Evolutionary conservation across 2,113 vertebrate genomes (phyloP).

Genomic region (Galemys pyrenaicus): DNA sequence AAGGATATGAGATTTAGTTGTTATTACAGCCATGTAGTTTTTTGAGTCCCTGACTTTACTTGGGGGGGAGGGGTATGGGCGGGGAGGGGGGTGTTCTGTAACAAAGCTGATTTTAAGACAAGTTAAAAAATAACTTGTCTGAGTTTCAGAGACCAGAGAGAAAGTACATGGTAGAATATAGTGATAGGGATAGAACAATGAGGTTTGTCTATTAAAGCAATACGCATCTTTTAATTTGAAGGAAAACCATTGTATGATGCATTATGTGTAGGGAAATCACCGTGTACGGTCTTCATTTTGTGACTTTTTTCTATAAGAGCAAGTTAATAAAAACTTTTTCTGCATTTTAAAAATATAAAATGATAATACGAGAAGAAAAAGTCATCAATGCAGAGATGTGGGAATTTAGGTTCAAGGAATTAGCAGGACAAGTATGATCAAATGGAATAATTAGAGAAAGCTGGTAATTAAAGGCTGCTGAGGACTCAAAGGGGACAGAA

Average conservation of each 20-base stretch:
- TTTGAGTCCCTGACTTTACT: not conserved
- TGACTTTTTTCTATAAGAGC: not conserved
- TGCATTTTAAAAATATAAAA: constrained; percentile 7
- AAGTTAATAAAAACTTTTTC: not conserved
- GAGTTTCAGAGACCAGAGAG: not conserved
- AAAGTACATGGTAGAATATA: not conserved
- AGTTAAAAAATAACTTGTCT: not conserved
- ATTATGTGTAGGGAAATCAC: not conserved
- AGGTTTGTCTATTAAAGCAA: not conserved
- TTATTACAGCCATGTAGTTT: not conserved
- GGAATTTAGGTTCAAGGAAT: not conserved
- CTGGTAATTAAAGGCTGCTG: constrained; percentile 41
- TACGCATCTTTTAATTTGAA: not conserved
- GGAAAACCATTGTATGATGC: not conserved
- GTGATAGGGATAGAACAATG: not conserved
- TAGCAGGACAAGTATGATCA: not conserved
- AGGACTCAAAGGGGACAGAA: not conserved
- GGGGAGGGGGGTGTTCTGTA: not conserved
- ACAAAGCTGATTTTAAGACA: not conserved
- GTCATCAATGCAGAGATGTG: not conserved
- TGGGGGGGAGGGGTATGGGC: too few species aligned
- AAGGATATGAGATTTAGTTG: not conserved
- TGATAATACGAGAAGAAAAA: not conserved
- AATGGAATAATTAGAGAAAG: constrained; percentile 28
- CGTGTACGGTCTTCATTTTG: not conserved